These are phyloP conservation scores for Aplodontia rufa DNA, from an alignment of 2,113 vertebrate genomes.

Conservation along the genomic window DNA sequence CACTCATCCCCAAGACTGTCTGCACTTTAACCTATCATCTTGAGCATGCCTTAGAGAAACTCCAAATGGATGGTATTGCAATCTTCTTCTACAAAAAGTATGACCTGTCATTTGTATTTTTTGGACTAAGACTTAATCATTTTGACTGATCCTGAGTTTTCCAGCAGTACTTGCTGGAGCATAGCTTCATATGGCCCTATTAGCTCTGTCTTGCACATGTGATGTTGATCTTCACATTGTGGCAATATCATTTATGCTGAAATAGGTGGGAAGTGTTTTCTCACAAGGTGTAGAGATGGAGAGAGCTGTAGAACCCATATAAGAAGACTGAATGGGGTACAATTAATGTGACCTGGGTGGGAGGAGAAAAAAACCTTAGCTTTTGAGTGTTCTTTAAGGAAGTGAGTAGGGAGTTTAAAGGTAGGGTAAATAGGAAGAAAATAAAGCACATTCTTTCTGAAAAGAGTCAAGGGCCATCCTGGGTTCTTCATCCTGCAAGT, in stretches of 20 bases:
- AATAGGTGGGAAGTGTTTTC: not conserved
- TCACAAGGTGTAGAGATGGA: not conserved
- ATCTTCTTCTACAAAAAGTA: not conserved
- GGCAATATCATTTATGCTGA: not conserved
- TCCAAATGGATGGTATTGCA: not conserved
- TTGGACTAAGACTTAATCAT: not conserved
- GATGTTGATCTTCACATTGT: not conserved
- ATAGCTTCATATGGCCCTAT: not conserved
- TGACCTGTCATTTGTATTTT: not conserved
- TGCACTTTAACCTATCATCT: not conserved
- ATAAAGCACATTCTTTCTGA: not conserved
- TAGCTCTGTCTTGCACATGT: not conserved
- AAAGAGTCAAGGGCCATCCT: not conserved
- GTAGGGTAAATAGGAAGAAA: not conserved
- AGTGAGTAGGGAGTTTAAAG: not conserved
- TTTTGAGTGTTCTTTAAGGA: not conserved
- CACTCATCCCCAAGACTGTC: not conserved
- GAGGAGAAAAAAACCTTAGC: not conserved
- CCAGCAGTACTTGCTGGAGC: not conserved
- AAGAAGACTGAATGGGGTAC: not conserved
- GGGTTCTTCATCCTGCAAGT: not conserved
- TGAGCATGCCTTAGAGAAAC: not conserved
- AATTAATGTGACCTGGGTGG: not conserved
- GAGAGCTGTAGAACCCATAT: not conserved
- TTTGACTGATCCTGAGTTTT: not conserved